phyloP scores from a whole-genome alignment of 1,140 invertebrate species.

The Pseudomyrmex pallidus region DNA sequence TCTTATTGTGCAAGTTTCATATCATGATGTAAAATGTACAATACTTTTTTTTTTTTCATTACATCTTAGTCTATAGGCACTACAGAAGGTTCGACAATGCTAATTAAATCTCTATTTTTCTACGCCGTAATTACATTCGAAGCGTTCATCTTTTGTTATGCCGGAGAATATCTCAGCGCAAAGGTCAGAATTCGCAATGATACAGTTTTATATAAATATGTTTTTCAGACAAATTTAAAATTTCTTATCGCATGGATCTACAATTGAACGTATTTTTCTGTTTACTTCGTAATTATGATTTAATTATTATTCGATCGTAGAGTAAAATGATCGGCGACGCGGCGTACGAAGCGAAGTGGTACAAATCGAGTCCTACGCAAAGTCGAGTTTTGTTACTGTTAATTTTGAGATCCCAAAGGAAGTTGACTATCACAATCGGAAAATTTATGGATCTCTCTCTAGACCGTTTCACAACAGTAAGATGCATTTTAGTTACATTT shows the following conservation, averaged over 20 bases:
- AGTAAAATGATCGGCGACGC: slow-evolving; percentile 50
- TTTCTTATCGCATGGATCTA: background rate
- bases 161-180: slow-evolving; percentile 63
- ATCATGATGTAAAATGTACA: background rate
- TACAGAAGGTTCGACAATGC: background rate
- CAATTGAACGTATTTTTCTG: too few species aligned
- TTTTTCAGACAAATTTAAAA: background rate
- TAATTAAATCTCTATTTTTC: slow-evolving; percentile 57
- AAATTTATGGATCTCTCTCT: slow-evolving; percentile 60
- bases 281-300: background rate
- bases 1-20: background rate
- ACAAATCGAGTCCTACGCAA: slow-evolving; percentile 30
- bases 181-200: slow-evolving; percentile 41
- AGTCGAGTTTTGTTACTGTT: slow-evolving; percentile 40
- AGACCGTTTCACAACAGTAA: slow-evolving; percentile 58
- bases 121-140: slow-evolving; percentile 56
- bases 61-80: slow-evolving; percentile 34
- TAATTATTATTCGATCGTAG: slow-evolving; percentile 24
- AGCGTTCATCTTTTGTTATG: slow-evolving; percentile 67
- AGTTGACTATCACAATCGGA: slow-evolving; percentile 52
- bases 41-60: slow-evolving; percentile 3
- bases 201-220: background rate
- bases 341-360: slow-evolving; percentile 56
- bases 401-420: slow-evolving; percentile 59
- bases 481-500: background rate